Conservation (phyloP, 2,797 vertebrate species). For the Xiphophorus birchmanni region DNA sequence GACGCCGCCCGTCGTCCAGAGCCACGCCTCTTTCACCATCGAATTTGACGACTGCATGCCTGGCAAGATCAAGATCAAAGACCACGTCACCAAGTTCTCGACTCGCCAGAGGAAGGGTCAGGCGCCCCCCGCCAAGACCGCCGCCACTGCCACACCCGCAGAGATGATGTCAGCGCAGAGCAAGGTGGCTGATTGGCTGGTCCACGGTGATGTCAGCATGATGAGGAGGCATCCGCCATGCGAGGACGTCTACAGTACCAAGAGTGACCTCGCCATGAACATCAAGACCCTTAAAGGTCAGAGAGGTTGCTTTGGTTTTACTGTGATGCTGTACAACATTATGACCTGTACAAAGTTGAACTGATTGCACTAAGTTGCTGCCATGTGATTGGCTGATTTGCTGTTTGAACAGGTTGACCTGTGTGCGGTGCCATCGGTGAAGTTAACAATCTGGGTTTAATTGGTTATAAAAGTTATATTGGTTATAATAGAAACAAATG, state of each 20-base stretch:
- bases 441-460: too few relatives aligned
- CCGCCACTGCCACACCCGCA: constrained; percentile 59
- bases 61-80: constrained; percentile 96
- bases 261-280: constrained; percentile 92
- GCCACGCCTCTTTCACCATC: constrained; percentile 97
- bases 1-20: constrained; percentile 87
- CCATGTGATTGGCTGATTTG: not conserved
- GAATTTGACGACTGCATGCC: constrained; percentile 94
- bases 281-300: constrained; percentile 88
- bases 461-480: too few relatives aligned
- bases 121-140: constrained; percentile 61
- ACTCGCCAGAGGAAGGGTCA: constrained; percentile 83
- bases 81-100: constrained; percentile 96
- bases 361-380: not conserved
- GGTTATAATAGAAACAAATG: too few relatives aligned
- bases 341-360: not conserved
- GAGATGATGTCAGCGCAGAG: constrained; percentile 89
- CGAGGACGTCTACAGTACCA: constrained; percentile 92
- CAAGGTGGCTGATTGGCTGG: constrained; percentile 97
- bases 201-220: constrained; percentile 91
- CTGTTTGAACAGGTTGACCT: not conserved
- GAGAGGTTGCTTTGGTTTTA: not conserved
- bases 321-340: not conserved
- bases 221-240: constrained; percentile 83
- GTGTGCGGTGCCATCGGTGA: not conserved